Evolutionary conservation across 1,140 invertebrate genomes (phyloP).

Genomic region (Metopolophium dirhodum): DNA sequence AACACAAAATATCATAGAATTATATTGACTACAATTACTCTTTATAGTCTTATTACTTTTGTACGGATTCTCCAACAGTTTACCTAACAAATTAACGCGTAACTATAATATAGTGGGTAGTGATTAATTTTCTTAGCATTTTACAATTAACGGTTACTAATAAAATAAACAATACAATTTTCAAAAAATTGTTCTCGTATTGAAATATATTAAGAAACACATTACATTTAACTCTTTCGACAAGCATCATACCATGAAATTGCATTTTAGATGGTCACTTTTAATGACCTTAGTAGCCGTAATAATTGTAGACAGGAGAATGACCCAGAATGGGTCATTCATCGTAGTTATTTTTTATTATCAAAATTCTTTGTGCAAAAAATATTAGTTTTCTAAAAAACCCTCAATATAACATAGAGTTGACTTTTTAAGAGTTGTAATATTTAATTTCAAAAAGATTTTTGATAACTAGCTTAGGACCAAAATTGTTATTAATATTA

Average conservation of each 20-base stretch:
- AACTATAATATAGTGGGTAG: background rate
- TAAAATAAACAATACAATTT: background rate
- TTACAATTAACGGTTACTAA: background rate
- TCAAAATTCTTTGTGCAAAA: background rate
- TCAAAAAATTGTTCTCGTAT: background rate
- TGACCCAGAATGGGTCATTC: conserved; percentile 30
- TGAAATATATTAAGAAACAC: background rate
- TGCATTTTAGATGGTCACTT: conserved; percentile 20
- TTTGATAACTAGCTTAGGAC: too few species aligned
- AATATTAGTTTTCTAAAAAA: background rate
- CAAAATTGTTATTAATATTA: too few species aligned
- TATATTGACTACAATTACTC: background rate
- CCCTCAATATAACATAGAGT: background rate
- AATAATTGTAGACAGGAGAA: conserved; percentile 42
- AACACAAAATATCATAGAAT: background rate
- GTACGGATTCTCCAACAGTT: background rate
- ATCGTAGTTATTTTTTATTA: background rate
- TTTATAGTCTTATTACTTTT: background rate
- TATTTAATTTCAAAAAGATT: background rate
- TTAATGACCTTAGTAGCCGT: conserved; percentile 13
- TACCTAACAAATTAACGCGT: background rate
- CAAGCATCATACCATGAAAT: conserved; percentile 28
- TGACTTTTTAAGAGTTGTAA: background rate
- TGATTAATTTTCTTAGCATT: background rate
- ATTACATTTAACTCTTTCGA: background rate